phyloP scores from a whole-genome alignment of 2,888 invertebrate genomes.

The Xestia c-nigrum region DNA sequence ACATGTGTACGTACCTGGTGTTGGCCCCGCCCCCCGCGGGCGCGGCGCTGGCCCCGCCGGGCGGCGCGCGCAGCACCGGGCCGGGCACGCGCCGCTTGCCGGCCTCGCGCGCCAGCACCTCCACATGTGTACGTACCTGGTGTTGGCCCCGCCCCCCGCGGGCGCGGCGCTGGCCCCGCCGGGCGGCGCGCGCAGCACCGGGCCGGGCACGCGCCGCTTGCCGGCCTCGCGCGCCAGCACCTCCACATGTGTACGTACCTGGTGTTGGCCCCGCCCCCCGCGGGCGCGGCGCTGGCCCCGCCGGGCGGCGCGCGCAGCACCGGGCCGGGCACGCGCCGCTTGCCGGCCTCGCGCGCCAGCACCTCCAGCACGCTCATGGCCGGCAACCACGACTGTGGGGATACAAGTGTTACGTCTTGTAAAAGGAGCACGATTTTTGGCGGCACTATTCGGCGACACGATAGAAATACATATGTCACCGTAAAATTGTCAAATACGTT shows the following conservation, averaged over 20 bases:
- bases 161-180: conserved; percentile 42
- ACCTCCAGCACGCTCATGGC: conserved; percentile 96
- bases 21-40: too few relatives aligned
- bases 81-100: too few relatives aligned
- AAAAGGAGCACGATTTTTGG: too few relatives aligned
- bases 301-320: conserved; percentile 83
- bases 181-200: conserved; percentile 18
- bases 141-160: not conserved
- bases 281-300: conserved; percentile 21
- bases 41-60: not conserved
- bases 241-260: too few relatives aligned
- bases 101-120: too few relatives aligned
- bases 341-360: conserved; percentile 94
- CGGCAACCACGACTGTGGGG: conserved; percentile 95
- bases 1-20: too few relatives aligned
- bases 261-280: too few relatives aligned
- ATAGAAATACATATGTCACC: too few relatives aligned
- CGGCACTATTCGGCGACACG: too few relatives aligned
- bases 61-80: conserved; percentile 24
- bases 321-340: conserved; percentile 95
- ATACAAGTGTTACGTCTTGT: not conserved
- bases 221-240: too few relatives aligned
- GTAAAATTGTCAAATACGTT: too few relatives aligned
- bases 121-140: conserved; percentile 60
- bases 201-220: conserved; percentile 34